Percentiles rank a stretch among this genome's conserved stretches.
phyloP scores from a whole-genome alignment of 2,797 vertebrate species.

The Taeniopygia guttata region DNA sequence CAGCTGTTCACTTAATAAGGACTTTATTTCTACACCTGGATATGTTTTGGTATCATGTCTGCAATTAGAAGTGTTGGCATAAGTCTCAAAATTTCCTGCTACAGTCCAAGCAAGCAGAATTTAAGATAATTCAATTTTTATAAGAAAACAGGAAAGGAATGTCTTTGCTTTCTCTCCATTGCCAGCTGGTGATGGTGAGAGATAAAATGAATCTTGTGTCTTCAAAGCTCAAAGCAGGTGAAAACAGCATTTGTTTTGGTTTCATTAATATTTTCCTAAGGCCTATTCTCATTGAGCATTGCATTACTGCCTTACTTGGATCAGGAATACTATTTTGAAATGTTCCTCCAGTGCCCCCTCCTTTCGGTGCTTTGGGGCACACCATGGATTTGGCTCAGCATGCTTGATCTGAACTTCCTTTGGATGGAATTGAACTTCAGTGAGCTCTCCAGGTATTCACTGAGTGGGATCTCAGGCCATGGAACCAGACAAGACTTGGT shows the following conservation, averaged over 20 bases:
- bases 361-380: neutral
- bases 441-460: neutral
- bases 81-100: neutral
- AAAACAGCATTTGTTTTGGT: neutral
- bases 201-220: neutral
- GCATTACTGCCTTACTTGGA: neutral
- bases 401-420: neutral
- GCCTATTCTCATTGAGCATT: neutral
- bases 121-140: neutral
- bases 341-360: neutral
- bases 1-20: neutral
- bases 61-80: neutral
- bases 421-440: neutral
- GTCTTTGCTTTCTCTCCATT: neutral
- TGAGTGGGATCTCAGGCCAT: neutral
- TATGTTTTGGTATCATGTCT: neutral
- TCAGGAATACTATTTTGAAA: neutral
- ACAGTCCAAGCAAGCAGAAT: neutral
- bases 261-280: neutral
- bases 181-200: neutral
- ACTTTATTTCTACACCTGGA: neutral
- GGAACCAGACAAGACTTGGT: neutral
- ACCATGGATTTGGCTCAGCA: neutral
- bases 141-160: constrained; percentile 9
- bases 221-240: neutral